Conservation (phyloP, 2,113 vertebrate genomes). For the Triplophysa dalaica region DNA sequence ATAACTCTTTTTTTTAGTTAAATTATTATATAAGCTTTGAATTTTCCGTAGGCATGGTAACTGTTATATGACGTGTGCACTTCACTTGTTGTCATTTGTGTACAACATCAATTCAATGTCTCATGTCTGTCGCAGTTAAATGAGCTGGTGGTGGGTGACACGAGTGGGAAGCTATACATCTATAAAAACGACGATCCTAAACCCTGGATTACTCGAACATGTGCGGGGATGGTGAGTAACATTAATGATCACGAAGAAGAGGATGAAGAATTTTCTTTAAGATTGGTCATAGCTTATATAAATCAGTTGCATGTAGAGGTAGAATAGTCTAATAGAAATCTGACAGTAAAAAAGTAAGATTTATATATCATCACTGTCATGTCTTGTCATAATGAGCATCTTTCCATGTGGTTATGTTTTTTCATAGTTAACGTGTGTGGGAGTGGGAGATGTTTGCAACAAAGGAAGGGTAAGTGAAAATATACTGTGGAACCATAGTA, state of each 20-base stretch:
- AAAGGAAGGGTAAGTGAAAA: constrained; percentile 85
- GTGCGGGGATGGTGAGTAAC: constrained; percentile 89
- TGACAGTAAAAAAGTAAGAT: too few species aligned
- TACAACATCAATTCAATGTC: too few species aligned
- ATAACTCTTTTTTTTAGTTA: neutral
- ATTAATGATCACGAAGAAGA: neutral
- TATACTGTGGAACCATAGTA: too few species aligned
- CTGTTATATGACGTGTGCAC: too few species aligned
- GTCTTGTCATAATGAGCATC: neutral
- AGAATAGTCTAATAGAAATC: too few species aligned
- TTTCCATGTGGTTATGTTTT: constrained; percentile 28
- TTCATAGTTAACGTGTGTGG: constrained; percentile 90
- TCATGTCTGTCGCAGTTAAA: constrained; percentile 78
- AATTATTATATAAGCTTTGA: too few species aligned
- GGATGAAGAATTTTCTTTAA: neutral
- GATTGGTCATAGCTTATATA: too few species aligned
- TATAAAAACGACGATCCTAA: constrained; percentile 93
- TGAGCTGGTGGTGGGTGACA: constrained; percentile 94
- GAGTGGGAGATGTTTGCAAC: constrained; percentile 93
- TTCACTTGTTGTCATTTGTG: too few species aligned
- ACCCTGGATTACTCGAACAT: constrained; percentile 85
- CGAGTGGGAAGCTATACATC: constrained; percentile 85
- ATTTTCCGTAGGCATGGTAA: too few species aligned
- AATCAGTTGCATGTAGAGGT: too few species aligned
- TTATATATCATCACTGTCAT: too few species aligned